Evolutionary conservation across 2,113 vertebrate genomes (phyloP), one percentile per base, ranked within the genome.

Genomic region (Cynoglossus semilaevis): DNA sequence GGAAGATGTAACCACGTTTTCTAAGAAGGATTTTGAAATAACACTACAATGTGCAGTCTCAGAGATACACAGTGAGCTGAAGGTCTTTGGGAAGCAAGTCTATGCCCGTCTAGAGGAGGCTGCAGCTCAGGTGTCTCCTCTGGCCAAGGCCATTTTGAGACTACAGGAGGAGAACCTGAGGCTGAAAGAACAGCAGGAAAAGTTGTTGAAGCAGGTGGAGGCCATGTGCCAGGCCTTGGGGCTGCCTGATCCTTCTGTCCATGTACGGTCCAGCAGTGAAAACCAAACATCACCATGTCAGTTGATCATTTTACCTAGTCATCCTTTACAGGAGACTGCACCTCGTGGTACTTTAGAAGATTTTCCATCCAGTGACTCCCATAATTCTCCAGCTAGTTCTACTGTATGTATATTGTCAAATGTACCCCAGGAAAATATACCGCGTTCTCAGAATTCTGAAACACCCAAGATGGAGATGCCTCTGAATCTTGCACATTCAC

Each of bases 91-190:
- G 47, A 86, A 67, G 13, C 82, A 12, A 0, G 76, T 95, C 54
- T 83, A 94, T 56, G 83, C 64, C 51, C 89, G 77, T 16, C 76
- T 96, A 4, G 88, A 91, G 67, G 85, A 74, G 70, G 89, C 85
- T 0, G 64, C 72, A n/a, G 51, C 12, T 41, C 80, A 52, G 45
- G 57, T 93, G 73, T 70, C 76, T 49, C 90, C 93, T 1, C 68
- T 93, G 72, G 80, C 88, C 3, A 58, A 80, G 13, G 79, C 88
- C 1, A 50, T 93, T 5, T 63, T 82, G 7, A 67, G 73, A 45
- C 76, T 99, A 66, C 89, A 91, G 58, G 89, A 89, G 8, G 95
- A 96, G 67, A 94, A 93, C 19, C 64, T 90, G 16, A 88, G 82
- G 8, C 85, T 98, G 60, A 87, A 69, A 58, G 81, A 86, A 47